Base-by-base conservation (phyloP, 2,888 invertebrate genomes). In the Hipparchia sbordonii region DNA sequence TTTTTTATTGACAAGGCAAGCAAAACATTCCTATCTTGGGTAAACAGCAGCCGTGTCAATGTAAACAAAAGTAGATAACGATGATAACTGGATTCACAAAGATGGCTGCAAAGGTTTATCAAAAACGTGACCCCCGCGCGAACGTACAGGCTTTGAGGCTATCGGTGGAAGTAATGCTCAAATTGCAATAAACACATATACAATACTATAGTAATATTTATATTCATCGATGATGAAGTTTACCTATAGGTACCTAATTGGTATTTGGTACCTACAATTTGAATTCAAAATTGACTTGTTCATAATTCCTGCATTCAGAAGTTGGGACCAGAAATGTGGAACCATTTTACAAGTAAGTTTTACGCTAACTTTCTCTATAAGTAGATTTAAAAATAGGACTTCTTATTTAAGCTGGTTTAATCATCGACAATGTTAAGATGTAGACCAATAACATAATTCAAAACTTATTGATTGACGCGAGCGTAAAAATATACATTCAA, bases 81-180 rank as follows among this genome's bases (percentile, higher is more conserved):
- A 77, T 81, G 88, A 89, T 89, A 88, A 84, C 82, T 80, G 83
- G 84, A 85, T 84, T 83, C 80, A 87, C 84, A 85, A 89, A 88
- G 85, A 89, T 86, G 87, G 87, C 79, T 84, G 84, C 82, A 81
- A 71, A 77, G 74, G 74, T 78, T 82, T 82, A 80, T 82, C 81
- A 75, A 67, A 77, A 67, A 72, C 74, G 79, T 81, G 83, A 83
- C 84, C 82, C 79, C 78, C 76, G 82, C 80, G 79, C 77, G 80
- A 77, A 79, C 76, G 79, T 46, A 52, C 76, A 71, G 79, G 78
- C 65, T 51, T 57, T 52, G 23, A 33, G 33, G 51, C 79, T 82
- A 82, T 81, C 81, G 66, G 63, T 33, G 63, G 67, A 33, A 68
- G 45, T 51, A 70, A 10, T 70, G 54, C 54, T 60, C 46, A 51